These are phyloP conservation scores for Recurvirostra avosetta DNA, from an alignment of 2,113 vertebrate species.

Conservation along the genomic window DNA sequence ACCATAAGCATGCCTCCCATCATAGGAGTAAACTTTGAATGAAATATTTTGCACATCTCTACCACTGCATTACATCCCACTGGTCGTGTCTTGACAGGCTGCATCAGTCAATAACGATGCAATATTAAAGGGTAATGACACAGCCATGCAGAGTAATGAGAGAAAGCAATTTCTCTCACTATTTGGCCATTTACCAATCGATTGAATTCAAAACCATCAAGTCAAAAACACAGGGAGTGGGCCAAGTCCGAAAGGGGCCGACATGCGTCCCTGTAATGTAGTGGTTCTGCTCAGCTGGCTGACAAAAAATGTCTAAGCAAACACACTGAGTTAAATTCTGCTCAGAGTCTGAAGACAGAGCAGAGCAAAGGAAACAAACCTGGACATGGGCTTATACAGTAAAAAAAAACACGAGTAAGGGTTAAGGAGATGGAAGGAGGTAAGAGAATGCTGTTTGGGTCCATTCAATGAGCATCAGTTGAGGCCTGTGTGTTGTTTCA, in stretches of 20 bases:
- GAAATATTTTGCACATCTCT: slow-evolving; percentile 40
- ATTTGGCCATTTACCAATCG: slow-evolving; percentile 63
- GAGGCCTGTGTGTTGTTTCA: background rate
- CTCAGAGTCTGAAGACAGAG: background rate
- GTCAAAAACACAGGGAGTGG: slow-evolving; percentile 15
- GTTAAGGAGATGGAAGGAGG: background rate
- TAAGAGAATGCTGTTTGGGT: background rate
- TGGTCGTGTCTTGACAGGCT: slow-evolving; percentile 54
- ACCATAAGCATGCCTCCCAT: background rate
- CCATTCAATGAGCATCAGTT: background rate
- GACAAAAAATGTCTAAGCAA: slow-evolving; percentile 1
- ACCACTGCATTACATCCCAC: background rate
- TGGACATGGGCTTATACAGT: background rate
- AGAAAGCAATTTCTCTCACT: slow-evolving; percentile 69
- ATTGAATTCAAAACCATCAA: slow-evolving; percentile 45
- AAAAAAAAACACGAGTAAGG: background rate
- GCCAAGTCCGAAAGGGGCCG: background rate
- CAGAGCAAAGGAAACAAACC: background rate
- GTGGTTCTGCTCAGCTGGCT: background rate
- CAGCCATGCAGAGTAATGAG: slow-evolving; percentile 59
- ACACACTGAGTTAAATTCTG: background rate
- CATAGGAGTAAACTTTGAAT: slow-evolving; percentile 30
- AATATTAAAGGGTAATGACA: slow-evolving; percentile 70
- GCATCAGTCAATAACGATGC: slow-evolving; percentile 64
- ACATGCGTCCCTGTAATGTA: background rate